Conservation (phyloP, 2,113 vertebrate species). For the Barnardius zonarius region DNA sequence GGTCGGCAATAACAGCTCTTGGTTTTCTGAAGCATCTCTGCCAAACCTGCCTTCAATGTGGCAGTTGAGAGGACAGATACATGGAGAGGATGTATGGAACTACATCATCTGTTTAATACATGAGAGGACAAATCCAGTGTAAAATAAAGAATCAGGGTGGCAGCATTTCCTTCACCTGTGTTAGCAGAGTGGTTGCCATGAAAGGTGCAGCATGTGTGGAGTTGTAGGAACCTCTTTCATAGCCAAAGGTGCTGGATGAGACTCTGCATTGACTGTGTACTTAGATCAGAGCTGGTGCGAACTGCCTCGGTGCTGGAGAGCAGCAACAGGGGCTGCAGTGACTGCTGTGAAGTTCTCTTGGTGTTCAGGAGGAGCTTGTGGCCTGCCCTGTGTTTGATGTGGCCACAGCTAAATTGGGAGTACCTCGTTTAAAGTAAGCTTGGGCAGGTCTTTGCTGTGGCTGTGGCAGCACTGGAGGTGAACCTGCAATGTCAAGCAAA, state of each 20-base stretch:
- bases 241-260: not conserved
- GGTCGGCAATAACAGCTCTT: not conserved
- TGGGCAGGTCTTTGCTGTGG: not conserved
- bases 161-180: accelerated
- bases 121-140: not conserved
- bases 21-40: not conserved
- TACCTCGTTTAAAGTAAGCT: not conserved
- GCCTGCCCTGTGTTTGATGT: not conserved
- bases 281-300: accelerated
- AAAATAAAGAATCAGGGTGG: not conserved
- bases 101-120: not conserved
- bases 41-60: not conserved
- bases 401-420: not conserved
- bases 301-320: not conserved
- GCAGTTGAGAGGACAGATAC: not conserved
- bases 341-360: accelerated
- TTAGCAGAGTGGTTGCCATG: not conserved
- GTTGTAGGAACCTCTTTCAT: not conserved
- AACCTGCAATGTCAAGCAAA: not conserved
- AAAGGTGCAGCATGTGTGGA: not conserved
- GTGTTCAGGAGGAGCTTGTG: not conserved
- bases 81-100: not conserved
- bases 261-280: not conserved
- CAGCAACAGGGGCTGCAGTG: not conserved
- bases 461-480: not conserved